phyloP scores from a whole-genome alignment of 1,140 invertebrate species.

The Chionoecetes opilio region DNA sequence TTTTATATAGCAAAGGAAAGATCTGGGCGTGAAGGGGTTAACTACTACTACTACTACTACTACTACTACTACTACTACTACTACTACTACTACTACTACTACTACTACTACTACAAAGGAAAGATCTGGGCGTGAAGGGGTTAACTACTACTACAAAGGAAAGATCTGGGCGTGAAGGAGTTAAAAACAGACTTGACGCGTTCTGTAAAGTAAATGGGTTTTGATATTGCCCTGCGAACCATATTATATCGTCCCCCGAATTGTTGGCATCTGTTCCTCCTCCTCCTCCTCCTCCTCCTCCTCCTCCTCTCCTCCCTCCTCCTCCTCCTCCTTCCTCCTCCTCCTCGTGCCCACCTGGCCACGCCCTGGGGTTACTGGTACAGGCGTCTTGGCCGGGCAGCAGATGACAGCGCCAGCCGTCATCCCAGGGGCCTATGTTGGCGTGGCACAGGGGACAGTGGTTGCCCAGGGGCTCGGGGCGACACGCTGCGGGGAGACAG shows the following conservation, averaged over 20 bases:
- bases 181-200: no score
- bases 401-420: constrained; percentile 88
- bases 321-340: background rate
- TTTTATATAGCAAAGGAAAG: no score
- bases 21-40: no score
- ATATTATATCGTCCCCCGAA: no score
- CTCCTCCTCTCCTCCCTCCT: background rate
- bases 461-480: constrained; percentile 82
- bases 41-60: background rate
- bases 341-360: constrained; percentile 40
- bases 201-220: no score
- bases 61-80: no score
- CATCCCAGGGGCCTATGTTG: constrained; percentile 87
- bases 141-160: background rate
- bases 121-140: no score
- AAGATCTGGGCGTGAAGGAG: no score
- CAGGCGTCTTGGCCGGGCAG: constrained; percentile 83
- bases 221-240: no score
- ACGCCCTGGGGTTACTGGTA: constrained; percentile 67
- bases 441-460: constrained; percentile 91
- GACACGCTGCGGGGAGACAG: constrained; percentile 83
- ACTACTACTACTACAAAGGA: constrained; percentile 82
- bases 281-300: background rate
- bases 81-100: no score
- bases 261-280: no score